Base-by-base conservation (phyloP, 2,888 invertebrate genomes). In the Agrypnus murinus region DNA sequence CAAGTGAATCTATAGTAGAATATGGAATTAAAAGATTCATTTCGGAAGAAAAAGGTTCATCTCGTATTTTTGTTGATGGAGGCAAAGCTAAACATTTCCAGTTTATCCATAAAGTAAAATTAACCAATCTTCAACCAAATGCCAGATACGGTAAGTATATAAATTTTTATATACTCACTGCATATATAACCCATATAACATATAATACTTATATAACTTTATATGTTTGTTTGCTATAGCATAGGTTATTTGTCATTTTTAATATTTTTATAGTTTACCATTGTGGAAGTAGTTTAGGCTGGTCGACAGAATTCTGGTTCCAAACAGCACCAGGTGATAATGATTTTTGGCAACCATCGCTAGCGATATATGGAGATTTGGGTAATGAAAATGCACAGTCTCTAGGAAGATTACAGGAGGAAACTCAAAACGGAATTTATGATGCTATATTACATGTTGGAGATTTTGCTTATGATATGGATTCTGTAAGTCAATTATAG, bases 381-480 rank as follows among this genome's bases (percentile, higher is more conserved):
- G 98, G 98, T 31, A 95, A 94, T 83, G 92, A 91, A 76, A 98
- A 98, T 86, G 96, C 97, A 1, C 93, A 94, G 77, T 95, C 97
- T 0, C 87, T 98, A 63, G 90, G 93, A 0, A 89, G 94, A 74
- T 86, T 99, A 4, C 96, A 97, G 86, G 89, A 93, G 78, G 97
- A 98, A 81, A 90, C 94, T 0, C 92, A 96, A 80, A 87, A 89
- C 43, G 93, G 91, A 10, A 85, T 91, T 83, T 96, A 95, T 84
- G 96, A 98, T 87, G 91, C 94, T 64, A 90, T 96, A 65, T 88
- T 98, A 63, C 98, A 98, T 86, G 95, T 97, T 50, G 97, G 97
- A 0, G 98, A 98, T 87, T 96, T 97, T 86, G 98, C 97, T 0
- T 98, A 98, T 85, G 95, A 98, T 84, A 94, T 98, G 95, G 87